Evolutionary conservation across 2,113 vertebrate species (phyloP).

Genomic region (Rhinopomastus cyanomelas): DNA sequence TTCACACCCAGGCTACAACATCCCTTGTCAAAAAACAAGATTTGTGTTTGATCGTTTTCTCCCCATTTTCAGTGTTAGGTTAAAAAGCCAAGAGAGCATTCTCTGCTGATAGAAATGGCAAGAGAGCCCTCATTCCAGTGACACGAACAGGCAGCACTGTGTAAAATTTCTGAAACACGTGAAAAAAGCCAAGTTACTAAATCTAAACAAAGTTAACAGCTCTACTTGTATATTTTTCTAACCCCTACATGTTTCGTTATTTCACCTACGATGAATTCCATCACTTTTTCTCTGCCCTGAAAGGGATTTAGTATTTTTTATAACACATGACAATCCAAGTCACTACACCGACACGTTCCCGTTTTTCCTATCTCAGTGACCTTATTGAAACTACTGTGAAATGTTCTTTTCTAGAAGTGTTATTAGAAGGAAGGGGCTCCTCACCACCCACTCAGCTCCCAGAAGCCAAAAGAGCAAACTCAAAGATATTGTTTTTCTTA

Average conservation of each 20-base stretch:
- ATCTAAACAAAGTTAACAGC: slow-evolving; percentile 23
- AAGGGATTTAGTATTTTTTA: background rate
- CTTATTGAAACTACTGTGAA: background rate
- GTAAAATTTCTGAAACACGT: slow-evolving; percentile 31
- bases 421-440: slow-evolving; percentile 44
- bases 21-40: background rate
- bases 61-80: background rate
- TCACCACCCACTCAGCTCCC: slow-evolving; percentile 58
- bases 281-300: background rate
- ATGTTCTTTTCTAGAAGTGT: slow-evolving; percentile 37
- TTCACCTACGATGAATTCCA: background rate
- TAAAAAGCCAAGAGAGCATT: slow-evolving; percentile 10
- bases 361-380: background rate
- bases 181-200: slow-evolving; percentile 7
- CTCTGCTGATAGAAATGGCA: background rate
- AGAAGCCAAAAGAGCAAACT: slow-evolving; percentile 51
- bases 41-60: background rate
- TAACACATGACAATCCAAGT: background rate
- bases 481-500: slow-evolving; percentile 46
- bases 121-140: background rate
- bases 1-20: background rate
- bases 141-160: background rate
- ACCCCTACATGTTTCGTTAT: background rate
- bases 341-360: background rate
- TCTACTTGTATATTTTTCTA: slow-evolving; percentile 18